Evolutionary conservation across 2,113 vertebrate genomes (phyloP).

Genomic region (Ciconia maguari): DNA sequence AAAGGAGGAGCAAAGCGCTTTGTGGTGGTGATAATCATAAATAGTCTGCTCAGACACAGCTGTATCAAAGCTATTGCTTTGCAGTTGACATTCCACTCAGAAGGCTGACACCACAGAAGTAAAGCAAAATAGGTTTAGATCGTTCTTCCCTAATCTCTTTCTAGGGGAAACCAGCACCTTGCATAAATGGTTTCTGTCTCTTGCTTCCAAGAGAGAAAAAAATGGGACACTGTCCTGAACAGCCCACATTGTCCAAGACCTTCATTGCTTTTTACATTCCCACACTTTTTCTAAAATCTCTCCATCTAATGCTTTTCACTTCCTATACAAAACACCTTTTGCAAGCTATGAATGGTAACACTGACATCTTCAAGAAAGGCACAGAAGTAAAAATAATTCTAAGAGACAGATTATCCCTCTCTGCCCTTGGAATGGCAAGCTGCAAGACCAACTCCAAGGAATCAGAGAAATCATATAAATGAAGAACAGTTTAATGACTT

Average conservation of each 20-base stretch:
- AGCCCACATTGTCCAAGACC: not conserved
- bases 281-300: not conserved
- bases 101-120: not conserved
- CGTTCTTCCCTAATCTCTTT: rapidly evolving
- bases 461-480: not conserved
- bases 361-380: not conserved
- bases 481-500: not conserved
- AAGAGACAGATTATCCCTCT: not conserved
- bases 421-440: not conserved
- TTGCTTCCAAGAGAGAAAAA: not conserved
- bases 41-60: not conserved
- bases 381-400: not conserved
- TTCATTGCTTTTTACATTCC: not conserved
- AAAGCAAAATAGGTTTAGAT: not conserved
- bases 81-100: not conserved
- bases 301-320: not conserved
- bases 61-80: not conserved
- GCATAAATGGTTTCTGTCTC: not conserved
- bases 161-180: not conserved
- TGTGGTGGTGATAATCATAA: not conserved
- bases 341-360: not conserved
- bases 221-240: not conserved
- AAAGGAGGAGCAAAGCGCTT: not conserved
- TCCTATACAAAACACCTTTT: not conserved
- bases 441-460: not conserved